Percentiles rank a stretch among this genome's conserved stretches.
phyloP scores from a whole-genome alignment of 2,888 invertebrate genomes.

The Caenorhabditis auriculariae region DNA sequence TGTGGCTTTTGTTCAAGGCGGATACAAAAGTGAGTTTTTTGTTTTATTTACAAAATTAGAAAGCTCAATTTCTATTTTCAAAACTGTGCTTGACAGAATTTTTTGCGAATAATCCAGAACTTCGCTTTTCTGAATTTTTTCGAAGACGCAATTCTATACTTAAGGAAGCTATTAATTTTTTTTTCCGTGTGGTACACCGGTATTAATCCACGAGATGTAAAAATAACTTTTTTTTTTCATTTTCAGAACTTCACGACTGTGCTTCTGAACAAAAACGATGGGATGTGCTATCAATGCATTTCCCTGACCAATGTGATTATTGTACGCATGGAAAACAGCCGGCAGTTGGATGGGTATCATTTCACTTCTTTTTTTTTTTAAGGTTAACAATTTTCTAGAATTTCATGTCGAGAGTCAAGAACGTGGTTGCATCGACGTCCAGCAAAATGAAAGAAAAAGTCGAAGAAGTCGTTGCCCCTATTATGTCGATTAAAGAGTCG shows the following conservation, averaged over 20 bases:
- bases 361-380: too few relatives aligned
- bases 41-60: too few relatives aligned
- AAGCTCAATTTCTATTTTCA: too few relatives aligned
- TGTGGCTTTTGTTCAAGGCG: constrained; percentile 87
- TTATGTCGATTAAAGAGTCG: constrained; percentile 3
- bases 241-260: constrained; percentile 17
- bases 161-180: too few relatives aligned
- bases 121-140: too few relatives aligned
- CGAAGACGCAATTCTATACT: too few relatives aligned
- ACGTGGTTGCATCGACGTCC: constrained; percentile 17
- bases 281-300: constrained; percentile 22
- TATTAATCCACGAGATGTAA: too few relatives aligned
- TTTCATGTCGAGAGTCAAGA: constrained; percentile 20
- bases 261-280: constrained; percentile 9
- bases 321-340: constrained; percentile 7
- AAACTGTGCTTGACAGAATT: too few relatives aligned
- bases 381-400: constrained; percentile 12
- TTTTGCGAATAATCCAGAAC: too few relatives aligned
- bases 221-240: too few relatives aligned
- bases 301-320: constrained; percentile 11
- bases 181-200: too few relatives aligned
- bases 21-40: constrained; percentile 72
- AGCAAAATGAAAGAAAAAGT: constrained; percentile 23
- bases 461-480: constrained; percentile 22
- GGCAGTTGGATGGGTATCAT: constrained; percentile 24